Base-by-base conservation (phyloP, 2,888 invertebrate genomes). In the Archips xylosteana region DNA sequence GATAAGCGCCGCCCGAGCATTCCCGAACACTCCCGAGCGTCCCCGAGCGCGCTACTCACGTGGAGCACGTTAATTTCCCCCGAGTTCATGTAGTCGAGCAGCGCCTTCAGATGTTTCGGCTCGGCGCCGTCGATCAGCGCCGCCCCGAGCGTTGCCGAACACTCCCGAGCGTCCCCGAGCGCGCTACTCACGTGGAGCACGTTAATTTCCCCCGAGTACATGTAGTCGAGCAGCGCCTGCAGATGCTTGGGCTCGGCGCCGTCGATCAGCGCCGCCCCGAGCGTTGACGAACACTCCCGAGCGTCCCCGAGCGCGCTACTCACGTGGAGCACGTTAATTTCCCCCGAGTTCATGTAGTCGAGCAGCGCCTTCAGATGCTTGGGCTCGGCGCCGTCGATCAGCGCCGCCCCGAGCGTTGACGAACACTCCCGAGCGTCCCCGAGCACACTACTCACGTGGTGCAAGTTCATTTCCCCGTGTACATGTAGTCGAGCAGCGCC, bases 51-150 rank as follows among this genome's bases (percentile, higher is more conserved):
- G 23, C 23, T 51, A 96, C 97, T 96, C 90, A 98, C 98, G 94
- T 98, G 98, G 85, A 98, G 98, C 74, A 98, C 98, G 92, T 98
- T 98, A 90, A 98, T 98, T 95, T 98, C 98, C 77, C 98, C 98
- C n/a, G 85, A 98, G 91, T 98, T 98, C 98, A 98, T 98, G 88
- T 98, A 98, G 89, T 98, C 98, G 71, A 98, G 97, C 78, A 98
- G 95, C 76, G 98, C 98, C 59, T 97, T 97, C 82, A 98, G 96
- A 70, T 95, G 94, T 0, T 81, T 76, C 0, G 94, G 8, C 51
- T 10, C 23, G 10, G 23, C 57, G 57, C 32, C 12, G 23, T n/a
- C 60, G 60, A 60, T 13, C 61, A 32, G 39, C 9, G 8, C 61
- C 13, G 15, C 15, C 57, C 60, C 60, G 60, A 60, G 60, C 39